Percentiles rank a stretch among this genome's conserved stretches.
phyloP scores from a whole-genome alignment of 2,888 invertebrate genomes.

The Spodoptera exigua region DNA sequence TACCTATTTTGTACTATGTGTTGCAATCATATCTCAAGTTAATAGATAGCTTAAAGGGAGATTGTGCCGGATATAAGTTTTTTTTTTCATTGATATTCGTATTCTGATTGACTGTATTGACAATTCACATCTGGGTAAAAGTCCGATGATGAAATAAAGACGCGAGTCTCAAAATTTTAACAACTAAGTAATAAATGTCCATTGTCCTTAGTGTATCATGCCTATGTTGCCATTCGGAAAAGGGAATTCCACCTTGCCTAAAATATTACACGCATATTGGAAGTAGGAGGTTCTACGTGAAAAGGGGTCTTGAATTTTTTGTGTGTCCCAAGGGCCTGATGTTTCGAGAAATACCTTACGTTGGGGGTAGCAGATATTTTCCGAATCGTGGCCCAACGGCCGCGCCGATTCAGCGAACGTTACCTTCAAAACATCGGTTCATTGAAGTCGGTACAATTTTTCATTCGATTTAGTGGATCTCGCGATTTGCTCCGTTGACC shows the following conservation, averaged over 20 bases:
- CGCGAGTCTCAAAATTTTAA: constrained; percentile 18
- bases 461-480: constrained; percentile 41
- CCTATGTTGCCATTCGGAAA: constrained; percentile 2
- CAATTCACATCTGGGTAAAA: too few species aligned
- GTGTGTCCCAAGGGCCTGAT: constrained; percentile 51
- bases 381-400: constrained; percentile 41
- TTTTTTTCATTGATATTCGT: too few species aligned
- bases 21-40: too few species aligned
- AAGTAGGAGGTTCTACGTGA: constrained; percentile 49
- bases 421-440: constrained; percentile 40
- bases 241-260: constrained; percentile 38
- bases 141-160: not conserved
- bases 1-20: too few species aligned
- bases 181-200: too few species aligned
- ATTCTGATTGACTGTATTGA: too few species aligned
- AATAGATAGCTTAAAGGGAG: too few species aligned
- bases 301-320: constrained; percentile 53
- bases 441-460: constrained; percentile 47
- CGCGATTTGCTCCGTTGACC: constrained; percentile 33
- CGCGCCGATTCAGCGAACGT: constrained; percentile 12
- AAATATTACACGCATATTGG: constrained; percentile 55
- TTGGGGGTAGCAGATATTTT: constrained; percentile 41
- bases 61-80: too few species aligned
- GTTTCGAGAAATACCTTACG: constrained; percentile 48
- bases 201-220: constrained; percentile 3